Conservation (phyloP, 2,888 invertebrate species). For the Drosophila neotestacea region DNA sequence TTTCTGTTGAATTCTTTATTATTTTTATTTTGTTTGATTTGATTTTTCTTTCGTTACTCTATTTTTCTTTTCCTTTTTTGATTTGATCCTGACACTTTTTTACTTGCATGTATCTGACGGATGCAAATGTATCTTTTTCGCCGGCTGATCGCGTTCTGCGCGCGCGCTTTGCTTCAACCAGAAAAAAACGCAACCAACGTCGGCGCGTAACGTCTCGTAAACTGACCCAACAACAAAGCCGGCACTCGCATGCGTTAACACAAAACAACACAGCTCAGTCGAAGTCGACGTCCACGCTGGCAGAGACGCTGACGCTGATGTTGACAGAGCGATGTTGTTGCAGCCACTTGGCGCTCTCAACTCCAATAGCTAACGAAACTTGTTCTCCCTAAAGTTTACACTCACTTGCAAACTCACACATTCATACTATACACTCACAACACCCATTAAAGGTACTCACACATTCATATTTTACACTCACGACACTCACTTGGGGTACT, state of each 20-base stretch:
- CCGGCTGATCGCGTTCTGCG: conserved; percentile 64
- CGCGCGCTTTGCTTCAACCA: conserved; percentile 34
- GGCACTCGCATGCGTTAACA: conserved; percentile 61
- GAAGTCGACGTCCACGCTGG: conserved; percentile 5
- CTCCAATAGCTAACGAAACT: conserved; percentile 70
- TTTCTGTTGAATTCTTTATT: no score
- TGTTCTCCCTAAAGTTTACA: conserved; percentile 62
- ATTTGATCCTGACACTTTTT: conserved; percentile 11
- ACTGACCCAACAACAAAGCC: conserved; percentile 74
- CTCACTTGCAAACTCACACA: not conserved
- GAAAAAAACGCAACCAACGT: conserved; percentile 72
- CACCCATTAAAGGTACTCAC: conserved; percentile 6
- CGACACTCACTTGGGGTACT: conserved; percentile 18
- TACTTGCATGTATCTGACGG: conserved; percentile 30
- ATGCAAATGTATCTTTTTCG: conserved; percentile 38
- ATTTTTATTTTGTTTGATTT: no score
- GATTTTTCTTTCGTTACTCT: no score
- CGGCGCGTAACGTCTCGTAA: conserved; percentile 67
- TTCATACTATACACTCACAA: conserved; percentile 18
- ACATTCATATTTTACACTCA: conserved; percentile 14
- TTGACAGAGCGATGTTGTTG: conserved; percentile 29
- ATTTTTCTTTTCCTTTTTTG: not conserved
- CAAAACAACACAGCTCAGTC: conserved; percentile 14
- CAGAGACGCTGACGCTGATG: conserved; percentile 1
- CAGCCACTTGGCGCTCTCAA: conserved; percentile 73